phyloP scores from a whole-genome alignment of 2,797 vertebrate species.

The Gadopsis bispinosus region DNA sequence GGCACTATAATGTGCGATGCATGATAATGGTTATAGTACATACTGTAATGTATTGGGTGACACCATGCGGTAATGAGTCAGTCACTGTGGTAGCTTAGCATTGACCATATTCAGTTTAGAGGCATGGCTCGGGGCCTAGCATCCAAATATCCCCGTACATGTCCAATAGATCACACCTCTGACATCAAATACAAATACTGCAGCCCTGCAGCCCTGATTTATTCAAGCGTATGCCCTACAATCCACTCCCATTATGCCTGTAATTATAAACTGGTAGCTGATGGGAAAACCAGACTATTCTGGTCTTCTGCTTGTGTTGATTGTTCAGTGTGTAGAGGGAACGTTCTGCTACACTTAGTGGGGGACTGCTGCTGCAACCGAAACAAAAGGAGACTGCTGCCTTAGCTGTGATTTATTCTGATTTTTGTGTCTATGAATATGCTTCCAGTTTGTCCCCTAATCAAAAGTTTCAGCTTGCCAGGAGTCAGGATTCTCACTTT shows the following conservation, averaged over 20 bases:
- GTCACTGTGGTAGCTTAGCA: background rate
- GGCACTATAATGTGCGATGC: background rate
- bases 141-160: slow-evolving; percentile 5
- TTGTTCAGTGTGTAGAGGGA: slow-evolving; percentile 22
- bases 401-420: slow-evolving; percentile 4
- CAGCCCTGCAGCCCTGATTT: slow-evolving; percentile 36
- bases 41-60: background rate
- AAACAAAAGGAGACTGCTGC: background rate
- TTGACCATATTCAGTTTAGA: slow-evolving; percentile 13
- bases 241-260: slow-evolving; percentile 28
- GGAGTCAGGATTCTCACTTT: slow-evolving; percentile 20
- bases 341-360: slow-evolving; percentile 8
- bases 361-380: background rate
- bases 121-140: background rate
- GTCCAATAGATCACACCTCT: slow-evolving; percentile 20
- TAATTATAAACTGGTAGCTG: slow-evolving; percentile 58
- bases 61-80: background rate
- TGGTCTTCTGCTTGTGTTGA: slow-evolving; percentile 35
- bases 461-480: background rate
- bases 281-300: slow-evolving; percentile 36
- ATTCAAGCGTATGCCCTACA: slow-evolving; percentile 48
- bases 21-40: background rate
- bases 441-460: slow-evolving; percentile 1
- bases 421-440: background rate
- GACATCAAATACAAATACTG: slow-evolving; percentile 37